These are phyloP conservation scores for Tokudaia muenninki DNA, from an alignment of 2,797 vertebrate genomes.

Conservation along the genomic window DNA sequence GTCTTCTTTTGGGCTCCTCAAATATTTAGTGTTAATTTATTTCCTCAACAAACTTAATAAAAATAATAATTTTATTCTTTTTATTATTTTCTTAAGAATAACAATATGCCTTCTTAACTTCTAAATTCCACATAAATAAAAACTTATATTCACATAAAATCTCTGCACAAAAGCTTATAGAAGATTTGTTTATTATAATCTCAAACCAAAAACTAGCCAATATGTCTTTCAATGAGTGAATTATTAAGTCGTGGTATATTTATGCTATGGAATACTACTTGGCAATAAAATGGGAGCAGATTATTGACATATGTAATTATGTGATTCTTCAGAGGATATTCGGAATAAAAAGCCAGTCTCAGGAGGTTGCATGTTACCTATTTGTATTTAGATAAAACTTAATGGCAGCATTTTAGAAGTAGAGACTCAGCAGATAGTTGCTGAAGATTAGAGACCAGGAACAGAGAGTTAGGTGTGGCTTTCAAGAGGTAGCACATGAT, in stretches of 20 bases:
- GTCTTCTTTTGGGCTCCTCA: not conserved
- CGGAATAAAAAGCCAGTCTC: not conserved
- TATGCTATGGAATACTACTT: not conserved
- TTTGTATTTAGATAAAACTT: not conserved
- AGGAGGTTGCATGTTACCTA: not conserved
- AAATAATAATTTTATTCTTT: conserved; percentile 14
- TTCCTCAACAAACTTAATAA: not conserved
- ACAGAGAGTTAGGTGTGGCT: not conserved
- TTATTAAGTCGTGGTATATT: not conserved
- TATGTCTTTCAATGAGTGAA: not conserved
- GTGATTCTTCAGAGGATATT: not conserved
- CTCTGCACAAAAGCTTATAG: not conserved
- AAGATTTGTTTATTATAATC: not conserved
- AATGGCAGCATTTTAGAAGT: not conserved
- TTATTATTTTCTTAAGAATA: not conserved
- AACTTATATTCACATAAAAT: not conserved
- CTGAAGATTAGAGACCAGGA: not conserved
- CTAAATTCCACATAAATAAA: not conserved
- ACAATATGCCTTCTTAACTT: not conserved
- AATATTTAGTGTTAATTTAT: not conserved
- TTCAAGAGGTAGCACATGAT: not conserved
- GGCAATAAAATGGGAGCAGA: not conserved
- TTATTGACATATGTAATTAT: not conserved
- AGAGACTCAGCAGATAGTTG: not conserved
- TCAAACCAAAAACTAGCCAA: not conserved